Evolutionary conservation across 2,113 vertebrate genomes (phyloP).

Genomic region (Phaethornis superciliosus): DNA sequence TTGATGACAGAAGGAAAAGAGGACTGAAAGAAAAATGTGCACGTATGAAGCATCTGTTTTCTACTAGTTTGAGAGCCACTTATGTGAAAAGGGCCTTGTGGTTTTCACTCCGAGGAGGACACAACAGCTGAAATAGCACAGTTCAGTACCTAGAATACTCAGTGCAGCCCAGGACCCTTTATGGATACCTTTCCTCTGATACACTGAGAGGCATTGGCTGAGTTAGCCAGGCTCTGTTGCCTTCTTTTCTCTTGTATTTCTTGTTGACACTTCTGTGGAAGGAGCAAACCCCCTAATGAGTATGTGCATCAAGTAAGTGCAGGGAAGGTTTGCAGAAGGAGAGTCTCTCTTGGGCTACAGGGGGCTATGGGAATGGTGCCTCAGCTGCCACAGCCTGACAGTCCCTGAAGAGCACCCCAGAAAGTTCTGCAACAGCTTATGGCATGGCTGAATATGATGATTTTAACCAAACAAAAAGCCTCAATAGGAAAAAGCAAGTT

Average conservation of each 20-base stretch:
- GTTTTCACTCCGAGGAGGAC: background rate
- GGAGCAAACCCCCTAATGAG: fast-evolving
- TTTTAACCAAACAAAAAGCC: background rate
- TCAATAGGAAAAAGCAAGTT: background rate
- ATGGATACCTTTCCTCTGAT: background rate
- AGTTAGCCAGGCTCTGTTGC: background rate
- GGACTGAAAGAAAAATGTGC: background rate
- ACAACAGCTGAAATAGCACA: background rate
- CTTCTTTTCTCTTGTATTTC: background rate
- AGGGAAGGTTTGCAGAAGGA: background rate
- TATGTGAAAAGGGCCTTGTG: background rate
- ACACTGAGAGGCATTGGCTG: background rate
- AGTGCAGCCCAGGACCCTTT: fast-evolving
- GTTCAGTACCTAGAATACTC: background rate
- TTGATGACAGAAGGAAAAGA: background rate
- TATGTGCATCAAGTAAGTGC: fast-evolving
- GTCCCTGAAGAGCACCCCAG: background rate
- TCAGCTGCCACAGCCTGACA: background rate
- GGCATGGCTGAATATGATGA: no score
- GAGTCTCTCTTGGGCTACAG: no score
- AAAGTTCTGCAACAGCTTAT: background rate
- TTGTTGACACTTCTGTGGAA: background rate
- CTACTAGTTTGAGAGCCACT: background rate
- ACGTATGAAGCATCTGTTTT: background rate
- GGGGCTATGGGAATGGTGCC: fast-evolving